Percentiles rank a stretch among this genome's conserved stretches.
Evolutionary conservation across 2,113 vertebrate species (phyloP).

Genomic region (Struthio camelus): DNA sequence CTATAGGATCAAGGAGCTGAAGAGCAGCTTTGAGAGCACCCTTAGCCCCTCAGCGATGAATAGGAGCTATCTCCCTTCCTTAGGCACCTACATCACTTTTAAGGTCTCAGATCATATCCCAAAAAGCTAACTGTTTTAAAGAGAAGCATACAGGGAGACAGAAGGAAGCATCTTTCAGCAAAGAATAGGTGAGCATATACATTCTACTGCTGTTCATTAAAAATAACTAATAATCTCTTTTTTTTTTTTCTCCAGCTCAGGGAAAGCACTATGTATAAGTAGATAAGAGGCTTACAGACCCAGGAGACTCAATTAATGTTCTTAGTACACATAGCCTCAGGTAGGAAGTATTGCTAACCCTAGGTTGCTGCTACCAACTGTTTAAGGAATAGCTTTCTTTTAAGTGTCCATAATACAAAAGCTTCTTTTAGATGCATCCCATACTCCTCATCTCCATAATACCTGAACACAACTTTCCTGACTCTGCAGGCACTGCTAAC

Average conservation of each 20-base stretch:
- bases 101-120: neutral
- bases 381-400: slow-evolving; percentile 27
- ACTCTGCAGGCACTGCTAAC: neutral
- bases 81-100: neutral
- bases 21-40: slow-evolving; percentile 2
- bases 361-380: slow-evolving; percentile 15
- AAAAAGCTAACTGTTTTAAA: neutral
- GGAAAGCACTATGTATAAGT: slow-evolving; percentile 33
- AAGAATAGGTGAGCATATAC: neutral
- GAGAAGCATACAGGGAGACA: neutral
- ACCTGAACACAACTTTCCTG: neutral
- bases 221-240: slow-evolving; percentile 29
- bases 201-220: slow-evolving; percentile 53
- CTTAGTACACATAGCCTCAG: neutral
- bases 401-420: neutral
- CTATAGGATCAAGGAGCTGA: neutral
- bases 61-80: neutral
- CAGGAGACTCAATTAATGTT: slow-evolving; percentile 65
- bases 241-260: neutral
- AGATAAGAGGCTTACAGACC: slow-evolving; percentile 66
- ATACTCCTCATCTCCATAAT: neutral
- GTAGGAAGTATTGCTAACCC: slow-evolving; percentile 37
- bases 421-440: neutral
- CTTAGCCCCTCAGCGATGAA: neutral
- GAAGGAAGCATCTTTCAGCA: neutral